Evolutionary conservation across 2,888 invertebrate genomes (phyloP), one percentile per base, ranked within the genome.

Genomic region (Cyrtodaria siliqua): DNA sequence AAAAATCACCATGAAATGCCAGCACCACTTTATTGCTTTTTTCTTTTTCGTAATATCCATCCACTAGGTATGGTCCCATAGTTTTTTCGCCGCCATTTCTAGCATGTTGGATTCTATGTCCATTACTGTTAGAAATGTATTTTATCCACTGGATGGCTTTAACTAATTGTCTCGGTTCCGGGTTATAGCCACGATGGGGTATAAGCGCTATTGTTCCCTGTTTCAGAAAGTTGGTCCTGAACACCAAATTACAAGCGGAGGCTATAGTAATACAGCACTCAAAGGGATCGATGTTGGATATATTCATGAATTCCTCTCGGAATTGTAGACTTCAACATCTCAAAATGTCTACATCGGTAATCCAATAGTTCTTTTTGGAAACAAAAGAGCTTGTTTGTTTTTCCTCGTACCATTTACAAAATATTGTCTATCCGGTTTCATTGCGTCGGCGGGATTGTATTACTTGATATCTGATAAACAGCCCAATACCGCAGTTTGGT

Each of bases 91-190:
- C 69, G 6, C 14, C 3, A 33, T 69, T 69, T 47, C 69, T 26
- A 9, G 53, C 69, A 61, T 69, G 61, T 38, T 69, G 69, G 29
- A 75, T 71, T 1, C 56, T 16, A 2, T 64, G 44, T 14, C 49
- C n/a, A 23, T 50, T n/a, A 23, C 18, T 56, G 23, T 57, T 2
- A 16, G 72, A 26, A 1, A 83, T 12, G 29, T 79, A 78, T 9
- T 61, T 57, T 18, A 79, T 20, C 79, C 72, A 79, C 40, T 74
- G 64, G 20, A 68, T 59, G 27, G 79, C 77, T 62, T 71, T 71
- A 1, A 71, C 42, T 12, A 76, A 82, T 26, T 79, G 77, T 59
- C 75, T 83, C 20, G 69, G 66, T 49, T 74, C 69, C n/a, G 78
- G 78, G 33, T 70, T 33, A 24, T 75, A 78, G 0, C 80, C 72